Evolutionary conservation across 1,140 invertebrate species (phyloP), one percentile per base, ranked within the genome.

Genomic region (Pseudomyrmex concolor): DNA sequence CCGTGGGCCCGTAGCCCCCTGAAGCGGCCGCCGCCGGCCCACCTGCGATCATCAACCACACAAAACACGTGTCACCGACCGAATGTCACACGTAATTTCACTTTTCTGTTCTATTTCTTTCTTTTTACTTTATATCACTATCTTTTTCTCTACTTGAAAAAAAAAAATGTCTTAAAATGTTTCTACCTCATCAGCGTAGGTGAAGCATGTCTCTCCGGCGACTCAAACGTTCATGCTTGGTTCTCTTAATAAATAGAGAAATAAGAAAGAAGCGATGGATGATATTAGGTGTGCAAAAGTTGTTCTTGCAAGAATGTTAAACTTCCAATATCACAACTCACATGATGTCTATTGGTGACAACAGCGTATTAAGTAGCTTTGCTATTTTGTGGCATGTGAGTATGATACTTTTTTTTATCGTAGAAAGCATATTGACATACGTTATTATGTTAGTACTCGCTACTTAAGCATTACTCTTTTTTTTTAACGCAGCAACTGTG

Each of bases 21-120:
- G 94, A 93, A 94, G 93, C 92, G 92, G 93, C 93, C 92, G 92
- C 91, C 89, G 93, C 93, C 90, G 94, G 94, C 93, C 94, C 93
- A 94, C 93, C 93, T 94, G 93, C 91, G 93, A 93, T 94, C 90
- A 94, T 94, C 92, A 94, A 94, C 90, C 92, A 94, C 90, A 94
- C 92, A 94, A 92, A 91, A 94, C 90, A 91, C 90, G 91, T 93
- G 90, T 93, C 90, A 93, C 91, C 90, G 89, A 92, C 89, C 88
- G 90, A 90, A 89, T 86, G 19, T 80, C 66, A 78, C 15, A 80
- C 89, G 86, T 76, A 88, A 89, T 71, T 71, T 91, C 90, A 90
- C 84, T 86, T 89, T 87, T 78, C 17, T 78, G 34, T 34, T 34
- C 5, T 67, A 84, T 89, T 57, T 78, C 73, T 57, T 62, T 89